phyloP scores from a whole-genome alignment of 2,113 vertebrate genomes.

The Athene cunicularia region DNA sequence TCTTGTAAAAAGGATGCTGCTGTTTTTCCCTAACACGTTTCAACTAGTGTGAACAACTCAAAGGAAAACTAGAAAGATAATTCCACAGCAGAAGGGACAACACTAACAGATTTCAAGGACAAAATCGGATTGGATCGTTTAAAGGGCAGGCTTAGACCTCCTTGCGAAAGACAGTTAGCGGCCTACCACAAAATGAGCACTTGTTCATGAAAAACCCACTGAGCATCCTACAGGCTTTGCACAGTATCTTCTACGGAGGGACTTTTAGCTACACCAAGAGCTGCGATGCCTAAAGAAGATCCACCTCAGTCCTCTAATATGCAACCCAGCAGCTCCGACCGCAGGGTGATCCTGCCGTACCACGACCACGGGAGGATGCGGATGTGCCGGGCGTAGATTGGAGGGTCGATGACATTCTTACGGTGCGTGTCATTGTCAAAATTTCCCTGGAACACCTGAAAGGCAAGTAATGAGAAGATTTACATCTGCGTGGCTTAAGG shows the following conservation, averaged over 20 bases:
- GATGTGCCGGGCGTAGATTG: slow-evolving; percentile 87
- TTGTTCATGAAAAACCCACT: slow-evolving; percentile 83
- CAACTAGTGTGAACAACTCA: slow-evolving; percentile 63
- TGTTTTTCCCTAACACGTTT: slow-evolving; percentile 54
- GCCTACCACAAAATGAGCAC: slow-evolving; percentile 86
- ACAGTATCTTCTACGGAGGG: slow-evolving; percentile 85
- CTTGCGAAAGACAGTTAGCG: slow-evolving; percentile 84
- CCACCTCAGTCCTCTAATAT: slow-evolving; percentile 86
- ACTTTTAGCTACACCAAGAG: slow-evolving; percentile 53
- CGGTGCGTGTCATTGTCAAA: slow-evolving; percentile 99
- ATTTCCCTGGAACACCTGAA: slow-evolving; percentile 97
- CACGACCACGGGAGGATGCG: slow-evolving; percentile 98
- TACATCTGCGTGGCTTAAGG: fast-evolving
- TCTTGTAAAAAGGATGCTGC: slow-evolving; percentile 72
- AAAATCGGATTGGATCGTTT: slow-evolving; percentile 70
- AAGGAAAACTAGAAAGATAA: slow-evolving; percentile 64
- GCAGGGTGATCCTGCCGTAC: slow-evolving; percentile 97
- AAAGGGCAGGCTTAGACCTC: slow-evolving; percentile 86
- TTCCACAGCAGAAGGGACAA: slow-evolving; percentile 69
- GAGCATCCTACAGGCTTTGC: slow-evolving; percentile 86
- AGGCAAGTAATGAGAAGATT: not conserved
- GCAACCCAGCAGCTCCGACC: slow-evolving; percentile 94
- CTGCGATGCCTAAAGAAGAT: not conserved
- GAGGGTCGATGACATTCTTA: slow-evolving; percentile 96
- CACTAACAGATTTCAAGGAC: slow-evolving; percentile 66